Percentiles rank a stretch among this genome's conserved stretches.
Evolutionary conservation across 2,113 vertebrate species (phyloP).

Genomic region (Alosa alosa): DNA sequence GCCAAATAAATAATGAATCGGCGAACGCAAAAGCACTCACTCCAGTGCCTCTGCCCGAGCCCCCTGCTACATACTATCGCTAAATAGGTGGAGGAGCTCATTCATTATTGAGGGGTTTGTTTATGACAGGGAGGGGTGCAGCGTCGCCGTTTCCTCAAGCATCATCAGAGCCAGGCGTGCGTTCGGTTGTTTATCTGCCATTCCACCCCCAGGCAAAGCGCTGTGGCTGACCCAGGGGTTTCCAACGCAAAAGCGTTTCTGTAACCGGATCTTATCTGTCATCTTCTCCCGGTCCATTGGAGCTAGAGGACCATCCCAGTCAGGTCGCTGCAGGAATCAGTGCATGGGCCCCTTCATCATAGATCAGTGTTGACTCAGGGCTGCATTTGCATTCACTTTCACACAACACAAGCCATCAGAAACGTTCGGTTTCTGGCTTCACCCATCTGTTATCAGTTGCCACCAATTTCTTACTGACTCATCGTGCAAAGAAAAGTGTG

Average conservation of each 20-base stretch:
- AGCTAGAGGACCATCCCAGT: not conserved
- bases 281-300: not conserved
- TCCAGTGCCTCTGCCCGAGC: slow-evolving; percentile 37
- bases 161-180: not conserved
- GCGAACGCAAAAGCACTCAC: slow-evolving; percentile 48
- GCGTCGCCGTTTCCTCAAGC: slow-evolving; percentile 38
- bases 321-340: not conserved
- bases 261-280: slow-evolving; percentile 11
- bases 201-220: slow-evolving; percentile 28
- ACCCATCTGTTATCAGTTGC: slow-evolving; percentile 1
- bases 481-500: not conserved
- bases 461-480: slow-evolving; percentile 7
- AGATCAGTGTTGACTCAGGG: slow-evolving; percentile 13
- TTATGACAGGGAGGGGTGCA: slow-evolving; percentile 45
- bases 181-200: slow-evolving; percentile 16
- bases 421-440: not conserved
- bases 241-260: slow-evolving; percentile 19
- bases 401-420: slow-evolving; percentile 1
- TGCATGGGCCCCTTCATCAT: not conserved
- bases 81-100: slow-evolving; percentile 49
- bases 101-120: slow-evolving; percentile 65
- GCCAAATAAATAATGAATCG: slow-evolving; percentile 68
- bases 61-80: slow-evolving; percentile 41
- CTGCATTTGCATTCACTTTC: not conserved
- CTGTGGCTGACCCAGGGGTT: not conserved